Conservation (phyloP, 2,888 invertebrate species). For the Cinara cedri region DNA sequence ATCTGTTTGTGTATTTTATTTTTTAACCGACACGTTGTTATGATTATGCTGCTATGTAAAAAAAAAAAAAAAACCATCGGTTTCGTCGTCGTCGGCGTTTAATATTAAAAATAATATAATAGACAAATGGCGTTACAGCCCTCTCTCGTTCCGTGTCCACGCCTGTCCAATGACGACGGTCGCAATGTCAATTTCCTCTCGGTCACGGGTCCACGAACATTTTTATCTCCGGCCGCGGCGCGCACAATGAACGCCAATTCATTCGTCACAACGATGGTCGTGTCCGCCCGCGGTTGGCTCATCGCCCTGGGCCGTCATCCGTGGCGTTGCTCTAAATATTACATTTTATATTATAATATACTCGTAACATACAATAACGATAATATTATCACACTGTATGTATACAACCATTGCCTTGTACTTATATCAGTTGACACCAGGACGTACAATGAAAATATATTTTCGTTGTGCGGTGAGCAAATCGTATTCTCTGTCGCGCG, state of each 20-base stretch:
- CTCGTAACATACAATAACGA: neutral
- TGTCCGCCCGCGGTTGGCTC: slow-evolving; percentile 41
- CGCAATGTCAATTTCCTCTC: slow-evolving; percentile 54
- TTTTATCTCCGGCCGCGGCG: slow-evolving; percentile 25
- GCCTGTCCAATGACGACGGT: slow-evolving; percentile 33
- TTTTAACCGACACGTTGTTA: no score
- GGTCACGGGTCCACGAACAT: slow-evolving; percentile 49
- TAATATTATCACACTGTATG: neutral
- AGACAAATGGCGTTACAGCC: slow-evolving; percentile 5
- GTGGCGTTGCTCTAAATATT: neutral
- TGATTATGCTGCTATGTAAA: no score
- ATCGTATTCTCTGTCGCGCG: no score
- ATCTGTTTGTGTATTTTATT: no score
- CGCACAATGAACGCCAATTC: slow-evolving; percentile 39
- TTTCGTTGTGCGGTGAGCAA: no score
- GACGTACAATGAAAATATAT: no score
- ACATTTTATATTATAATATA: neutral
- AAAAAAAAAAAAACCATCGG: no score
- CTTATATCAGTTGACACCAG: no score
- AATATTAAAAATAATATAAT: neutral
- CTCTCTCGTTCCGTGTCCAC: neutral
- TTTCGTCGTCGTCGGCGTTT: neutral
- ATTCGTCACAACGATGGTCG: slow-evolving; percentile 13
- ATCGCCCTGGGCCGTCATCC: slow-evolving; percentile 33
- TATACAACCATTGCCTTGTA: no score